Evolutionary conservation across 2,888 invertebrate genomes (phyloP), one percentile per base, ranked within the genome.

Genomic region (Sphinx pinastri): DNA sequence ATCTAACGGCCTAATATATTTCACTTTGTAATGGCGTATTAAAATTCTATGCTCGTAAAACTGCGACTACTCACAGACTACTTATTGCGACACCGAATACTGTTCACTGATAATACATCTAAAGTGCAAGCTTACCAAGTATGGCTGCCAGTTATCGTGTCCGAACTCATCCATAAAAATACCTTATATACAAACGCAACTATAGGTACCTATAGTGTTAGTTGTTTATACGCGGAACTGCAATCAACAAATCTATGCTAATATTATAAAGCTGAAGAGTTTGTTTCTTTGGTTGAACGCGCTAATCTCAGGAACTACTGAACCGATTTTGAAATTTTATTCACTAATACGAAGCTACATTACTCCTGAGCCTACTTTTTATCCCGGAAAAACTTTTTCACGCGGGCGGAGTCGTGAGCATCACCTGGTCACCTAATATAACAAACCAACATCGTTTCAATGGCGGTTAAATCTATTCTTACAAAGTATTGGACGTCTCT

Each of bases 241-340:
- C 75, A 71, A 72, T 75, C 76, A 75, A 78, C 75, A 72, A 67
- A 76, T 76, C 72, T 38, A 74, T 75, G 72, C 77, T 83, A 83
- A n/a, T n/a, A n/a, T n/a, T n/a, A n/a, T n/a, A n/a, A n/a, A n/a
- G n/a, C n/a, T n/a, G n/a, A n/a, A n/a, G n/a, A n/a, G n/a, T n/a
- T n/a, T n/a, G n/a, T n/a, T n/a, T n/a, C n/a, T n/a, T n/a, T n/a
- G n/a, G n/a, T n/a, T n/a, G n/a, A n/a, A n/a, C n/a, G n/a, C n/a
- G n/a, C n/a, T n/a, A n/a, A n/a, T n/a, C n/a, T n/a, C n/a, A n/a
- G n/a, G n/a, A n/a, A n/a, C n/a, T n/a, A n/a, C n/a, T n/a, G n/a
- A n/a, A n/a, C n/a, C n/a, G n/a, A n/a, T n/a, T n/a, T n/a, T n/a
- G n/a, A n/a, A n/a, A n/a, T n/a, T n/a, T n/a, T n/a, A n/a, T n/a